Conservation (phyloP, 1,140 invertebrate genomes). For the Oedothorax gibbosus region DNA sequence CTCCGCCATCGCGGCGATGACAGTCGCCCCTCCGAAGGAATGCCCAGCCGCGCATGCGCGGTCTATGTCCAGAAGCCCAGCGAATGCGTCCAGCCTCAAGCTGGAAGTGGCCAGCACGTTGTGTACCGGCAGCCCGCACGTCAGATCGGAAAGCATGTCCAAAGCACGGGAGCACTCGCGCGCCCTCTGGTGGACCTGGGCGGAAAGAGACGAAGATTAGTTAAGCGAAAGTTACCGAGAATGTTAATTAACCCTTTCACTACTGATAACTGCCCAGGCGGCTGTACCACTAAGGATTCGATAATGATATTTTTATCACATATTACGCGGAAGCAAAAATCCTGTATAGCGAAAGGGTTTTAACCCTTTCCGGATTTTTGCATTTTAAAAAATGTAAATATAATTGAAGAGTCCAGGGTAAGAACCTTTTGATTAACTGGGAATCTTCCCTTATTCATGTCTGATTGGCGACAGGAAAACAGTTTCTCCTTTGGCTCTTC, state of each 20-base stretch:
- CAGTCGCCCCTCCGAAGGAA: slow-evolving; percentile 78
- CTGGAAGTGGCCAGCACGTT: slow-evolving; percentile 70
- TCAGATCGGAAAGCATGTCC: slow-evolving; percentile 72
- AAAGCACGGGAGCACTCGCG: slow-evolving; percentile 73
- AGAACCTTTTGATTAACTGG: no score
- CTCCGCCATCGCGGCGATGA: slow-evolving; percentile 72
- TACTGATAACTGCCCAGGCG: neutral
- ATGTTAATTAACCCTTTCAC: no score
- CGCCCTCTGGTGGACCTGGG: slow-evolving; percentile 64
- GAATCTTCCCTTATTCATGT: no score
- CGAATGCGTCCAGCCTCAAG: slow-evolving; percentile 24
- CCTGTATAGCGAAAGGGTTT: no score
- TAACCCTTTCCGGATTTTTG: no score
- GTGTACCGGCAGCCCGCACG: slow-evolving; percentile 71
- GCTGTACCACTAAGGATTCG: no score
- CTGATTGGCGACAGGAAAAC: no score
- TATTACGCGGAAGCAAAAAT: no score
- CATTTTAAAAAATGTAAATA: no score
- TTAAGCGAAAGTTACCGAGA: neutral
- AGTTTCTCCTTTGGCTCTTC: no score
- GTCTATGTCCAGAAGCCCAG: slow-evolving; percentile 72
- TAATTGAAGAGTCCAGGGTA: no score
- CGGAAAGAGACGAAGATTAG: neutral
- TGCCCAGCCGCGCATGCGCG: slow-evolving; percentile 74
- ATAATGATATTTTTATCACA: no score